Percentiles rank a stretch among this genome's conserved stretches.
Evolutionary conservation across 2,888 invertebrate species (phyloP).

Genomic region (Perithous albicinctus): DNA sequence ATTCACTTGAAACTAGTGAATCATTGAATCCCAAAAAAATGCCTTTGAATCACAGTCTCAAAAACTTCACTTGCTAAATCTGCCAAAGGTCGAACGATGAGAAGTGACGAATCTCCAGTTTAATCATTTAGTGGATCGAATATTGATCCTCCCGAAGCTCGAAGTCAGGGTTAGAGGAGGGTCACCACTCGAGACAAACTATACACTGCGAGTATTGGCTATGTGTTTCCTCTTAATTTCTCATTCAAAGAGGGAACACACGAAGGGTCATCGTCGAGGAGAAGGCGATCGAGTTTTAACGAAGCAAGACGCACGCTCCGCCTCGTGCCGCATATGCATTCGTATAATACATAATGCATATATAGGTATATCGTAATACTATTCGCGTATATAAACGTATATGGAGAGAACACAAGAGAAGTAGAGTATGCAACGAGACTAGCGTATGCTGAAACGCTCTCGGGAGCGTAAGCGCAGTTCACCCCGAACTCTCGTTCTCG

Average conservation of each 20-base stretch:
- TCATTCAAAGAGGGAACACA: constrained; percentile 26
- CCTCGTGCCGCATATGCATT: constrained; percentile 32
- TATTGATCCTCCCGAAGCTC: not conserved
- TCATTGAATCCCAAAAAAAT: no score
- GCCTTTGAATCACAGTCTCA: no score
- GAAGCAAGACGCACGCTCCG: constrained; percentile 38
- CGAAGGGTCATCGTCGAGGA: constrained; percentile 26
- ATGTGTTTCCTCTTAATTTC: not conserved
- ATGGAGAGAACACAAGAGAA: not conserved
- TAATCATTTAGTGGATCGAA: constrained; percentile 7
- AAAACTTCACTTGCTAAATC: no score
- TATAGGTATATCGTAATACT: constrained; percentile 4
- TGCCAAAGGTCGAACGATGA: no score
- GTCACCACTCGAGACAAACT: constrained; percentile 3
- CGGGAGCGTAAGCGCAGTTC: not conserved
- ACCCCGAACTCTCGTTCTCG: constrained; percentile 18
- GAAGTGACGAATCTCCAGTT: no score
- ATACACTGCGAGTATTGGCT: not conserved
- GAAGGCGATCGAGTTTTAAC: constrained; percentile 45
- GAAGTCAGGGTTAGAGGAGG: not conserved
- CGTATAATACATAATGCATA: constrained; percentile 14
- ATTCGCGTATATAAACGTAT: not conserved
- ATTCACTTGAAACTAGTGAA: no score
- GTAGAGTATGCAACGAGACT: constrained; percentile 12
- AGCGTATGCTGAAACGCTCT: not conserved